Evolutionary conservation across 2,888 invertebrate genomes (phyloP).

Genomic region (Gymnoscelis rufifasciata): DNA sequence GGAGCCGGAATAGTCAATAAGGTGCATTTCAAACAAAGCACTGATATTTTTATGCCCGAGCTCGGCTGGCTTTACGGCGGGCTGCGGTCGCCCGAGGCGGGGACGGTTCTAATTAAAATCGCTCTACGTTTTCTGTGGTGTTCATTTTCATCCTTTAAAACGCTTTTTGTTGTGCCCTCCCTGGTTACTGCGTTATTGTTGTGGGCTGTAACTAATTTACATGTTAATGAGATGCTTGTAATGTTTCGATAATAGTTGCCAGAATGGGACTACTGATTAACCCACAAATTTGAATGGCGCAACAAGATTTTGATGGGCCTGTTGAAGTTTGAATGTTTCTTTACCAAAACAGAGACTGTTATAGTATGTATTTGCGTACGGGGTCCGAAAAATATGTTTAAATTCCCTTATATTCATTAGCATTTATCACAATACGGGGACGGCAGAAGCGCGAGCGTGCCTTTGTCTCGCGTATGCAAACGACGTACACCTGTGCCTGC

Average conservation of each 20-base stretch:
- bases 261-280: slow-evolving; percentile 38
- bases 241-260: slow-evolving; percentile 43
- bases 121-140: slow-evolving; percentile 66
- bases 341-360: neutral
- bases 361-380: neutral
- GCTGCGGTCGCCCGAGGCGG: slow-evolving; percentile 65
- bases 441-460: slow-evolving; percentile 57
- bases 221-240: slow-evolving; percentile 69
- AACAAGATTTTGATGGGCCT: slow-evolving; percentile 5
- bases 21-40: slow-evolving; percentile 20
- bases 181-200: slow-evolving; percentile 68
- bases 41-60: slow-evolving; percentile 47
- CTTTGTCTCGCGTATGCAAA: slow-evolving; percentile 70
- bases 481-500: slow-evolving; percentile 63
- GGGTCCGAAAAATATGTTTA: slow-evolving; percentile 29
- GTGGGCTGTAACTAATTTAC: slow-evolving; percentile 72
- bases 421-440: slow-evolving; percentile 68
- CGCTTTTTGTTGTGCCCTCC: slow-evolving; percentile 65
- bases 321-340: slow-evolving; percentile 1
- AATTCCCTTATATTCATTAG: slow-evolving; percentile 62
- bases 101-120: slow-evolving; percentile 73
- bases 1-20: slow-evolving; percentile 29
- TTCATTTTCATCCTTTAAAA: slow-evolving; percentile 72
- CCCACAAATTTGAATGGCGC: slow-evolving; percentile 21
- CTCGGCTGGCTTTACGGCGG: slow-evolving; percentile 50